Conservation (phyloP, 35 echinoderm and acorn worm genomes). For the Heliocidaris erythrogramma region DNA sequence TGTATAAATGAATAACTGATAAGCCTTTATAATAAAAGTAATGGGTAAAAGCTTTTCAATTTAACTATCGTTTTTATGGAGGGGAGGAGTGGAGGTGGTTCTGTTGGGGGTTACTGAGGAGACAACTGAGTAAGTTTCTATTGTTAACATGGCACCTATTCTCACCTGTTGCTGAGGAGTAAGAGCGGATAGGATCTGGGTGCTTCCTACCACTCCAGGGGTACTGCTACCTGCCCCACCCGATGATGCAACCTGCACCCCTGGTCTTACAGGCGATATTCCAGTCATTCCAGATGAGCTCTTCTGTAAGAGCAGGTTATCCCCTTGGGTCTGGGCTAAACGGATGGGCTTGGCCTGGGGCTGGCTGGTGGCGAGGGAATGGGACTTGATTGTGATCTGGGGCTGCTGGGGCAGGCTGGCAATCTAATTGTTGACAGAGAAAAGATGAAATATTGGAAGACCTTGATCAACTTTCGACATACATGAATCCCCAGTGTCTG, state of each 20-base stretch:
- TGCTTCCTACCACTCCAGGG: background rate
- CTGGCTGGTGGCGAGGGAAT: background rate
- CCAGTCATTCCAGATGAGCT: background rate
- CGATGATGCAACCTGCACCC: conserved; percentile 25
- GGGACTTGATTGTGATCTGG: conserved; percentile 43
- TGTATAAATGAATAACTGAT: too few relatives aligned
- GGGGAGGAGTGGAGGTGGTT: too few relatives aligned
- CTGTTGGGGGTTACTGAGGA: too few relatives aligned
- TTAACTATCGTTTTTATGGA: too few relatives aligned
- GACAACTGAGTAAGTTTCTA: too few relatives aligned
- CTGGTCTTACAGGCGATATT: background rate
- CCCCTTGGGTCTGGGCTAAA: conserved; percentile 32
- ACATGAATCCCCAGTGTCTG: too few relatives aligned
- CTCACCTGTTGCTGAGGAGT: conserved; percentile 38
- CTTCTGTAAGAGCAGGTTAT: conserved; percentile 13
- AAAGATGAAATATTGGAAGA: background rate
- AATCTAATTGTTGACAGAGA: conserved; percentile 1
- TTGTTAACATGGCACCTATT: background rate
- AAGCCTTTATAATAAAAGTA: too few relatives aligned
- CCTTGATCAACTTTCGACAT: background rate
- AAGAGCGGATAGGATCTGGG: background rate
- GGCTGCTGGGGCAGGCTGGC: conserved; percentile 32
- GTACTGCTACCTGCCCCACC: background rate
- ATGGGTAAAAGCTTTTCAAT: too few relatives aligned
- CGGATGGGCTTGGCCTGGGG: background rate